Conservation (phyloP, 2,113 vertebrate genomes). For the Syngnathoides biaculeatus region DNA sequence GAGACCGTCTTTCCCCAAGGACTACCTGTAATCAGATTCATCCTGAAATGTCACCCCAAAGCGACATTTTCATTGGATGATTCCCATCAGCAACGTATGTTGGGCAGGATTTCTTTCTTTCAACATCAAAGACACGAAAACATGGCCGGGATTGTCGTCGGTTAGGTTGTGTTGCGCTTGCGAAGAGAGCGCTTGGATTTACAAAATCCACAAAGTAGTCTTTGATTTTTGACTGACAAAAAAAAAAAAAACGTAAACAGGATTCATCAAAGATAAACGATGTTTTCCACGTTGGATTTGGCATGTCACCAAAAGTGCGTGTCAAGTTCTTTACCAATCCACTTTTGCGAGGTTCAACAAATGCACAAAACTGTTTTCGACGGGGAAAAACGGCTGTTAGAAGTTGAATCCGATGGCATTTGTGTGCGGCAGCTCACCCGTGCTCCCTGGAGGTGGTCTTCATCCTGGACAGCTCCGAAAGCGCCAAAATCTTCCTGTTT, state of each 20-base stretch:
- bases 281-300: background rate
- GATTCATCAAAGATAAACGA: no score
- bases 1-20: no score
- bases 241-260: no score
- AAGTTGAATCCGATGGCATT: no score
- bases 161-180: background rate
- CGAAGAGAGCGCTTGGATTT: background rate
- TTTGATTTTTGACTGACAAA: background rate
- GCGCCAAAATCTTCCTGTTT: conserved; percentile 75
- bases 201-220: background rate
- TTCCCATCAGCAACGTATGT: background rate
- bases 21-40: background rate
- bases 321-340: no score
- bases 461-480: conserved; percentile 90
- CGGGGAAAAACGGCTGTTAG: no score
- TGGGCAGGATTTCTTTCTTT: no score
- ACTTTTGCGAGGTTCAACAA: no score
- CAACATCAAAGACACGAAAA: no score
- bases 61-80: no score
- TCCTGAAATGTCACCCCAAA: background rate
- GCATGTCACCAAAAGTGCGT: no score
- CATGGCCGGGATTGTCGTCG: background rate
- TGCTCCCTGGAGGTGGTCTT: conserved; percentile 82
- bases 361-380: no score
- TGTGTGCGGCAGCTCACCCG: background rate